Conservation (phyloP, 2,888 invertebrate species). For the Sinopyrophorus schimmeli region DNA sequence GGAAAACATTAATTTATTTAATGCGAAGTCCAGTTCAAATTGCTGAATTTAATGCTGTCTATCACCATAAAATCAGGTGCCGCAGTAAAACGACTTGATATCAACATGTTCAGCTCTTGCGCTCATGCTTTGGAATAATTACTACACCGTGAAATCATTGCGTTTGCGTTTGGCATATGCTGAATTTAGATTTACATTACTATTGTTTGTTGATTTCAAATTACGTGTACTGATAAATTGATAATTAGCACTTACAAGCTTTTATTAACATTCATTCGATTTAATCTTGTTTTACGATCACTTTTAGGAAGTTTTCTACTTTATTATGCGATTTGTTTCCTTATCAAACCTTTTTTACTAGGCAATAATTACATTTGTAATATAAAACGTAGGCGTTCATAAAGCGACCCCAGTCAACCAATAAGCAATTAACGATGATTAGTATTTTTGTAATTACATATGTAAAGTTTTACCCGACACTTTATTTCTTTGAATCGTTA, state of each 20-base stretch:
- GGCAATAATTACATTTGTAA: too few species aligned
- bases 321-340: conserved; percentile 17
- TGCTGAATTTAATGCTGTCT: conserved; percentile 41
- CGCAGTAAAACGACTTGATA: conserved; percentile 45
- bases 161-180: conserved; percentile 35
- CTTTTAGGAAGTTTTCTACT: conserved; percentile 15
- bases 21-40: conserved; percentile 43
- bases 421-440: too few species aligned
- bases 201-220: conserved; percentile 32
- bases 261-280: conserved; percentile 19
- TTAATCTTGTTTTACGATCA: conserved; percentile 16
- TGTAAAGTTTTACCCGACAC: too few species aligned
- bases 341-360: conserved; percentile 2
- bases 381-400: too few species aligned
- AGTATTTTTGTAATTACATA: too few species aligned
- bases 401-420: too few species aligned
- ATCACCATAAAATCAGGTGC: conserved; percentile 48
- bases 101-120: conserved; percentile 40
- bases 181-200: conserved; percentile 31
- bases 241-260: conserved; percentile 24
- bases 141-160: conserved; percentile 39
- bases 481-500: too few species aligned
- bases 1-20: conserved; percentile 45
- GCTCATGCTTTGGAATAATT: conserved; percentile 46
- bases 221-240: conserved; percentile 31